These are phyloP conservation scores for Cataglyphis livida DNA, from an alignment of 2,888 invertebrate species.

Conservation along the genomic window DNA sequence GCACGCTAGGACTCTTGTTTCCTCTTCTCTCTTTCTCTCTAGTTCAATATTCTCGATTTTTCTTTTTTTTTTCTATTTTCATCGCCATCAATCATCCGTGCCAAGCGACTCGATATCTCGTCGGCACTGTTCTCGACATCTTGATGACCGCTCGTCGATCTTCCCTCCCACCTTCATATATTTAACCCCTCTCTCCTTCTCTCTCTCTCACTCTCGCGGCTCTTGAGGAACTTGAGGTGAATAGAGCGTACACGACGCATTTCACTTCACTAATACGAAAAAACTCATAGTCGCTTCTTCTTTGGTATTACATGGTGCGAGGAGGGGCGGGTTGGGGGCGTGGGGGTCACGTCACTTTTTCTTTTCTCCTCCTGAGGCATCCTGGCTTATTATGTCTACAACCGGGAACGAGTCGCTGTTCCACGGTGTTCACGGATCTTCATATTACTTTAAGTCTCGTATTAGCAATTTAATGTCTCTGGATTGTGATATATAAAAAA, in stretches of 20 bases:
- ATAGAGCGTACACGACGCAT: slow-evolving; percentile 71
- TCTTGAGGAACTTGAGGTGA: slow-evolving; percentile 76
- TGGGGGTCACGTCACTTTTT: slow-evolving; percentile 52
- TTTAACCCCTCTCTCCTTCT: slow-evolving; percentile 51
- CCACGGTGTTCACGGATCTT: slow-evolving; percentile 56
- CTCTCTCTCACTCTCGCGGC: slow-evolving; percentile 44
- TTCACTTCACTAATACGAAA: slow-evolving; percentile 82
- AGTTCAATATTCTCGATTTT: background rate
- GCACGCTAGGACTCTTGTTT: slow-evolving; percentile 1
- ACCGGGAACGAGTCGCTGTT: slow-evolving; percentile 59
- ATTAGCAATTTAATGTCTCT: slow-evolving; percentile 65
- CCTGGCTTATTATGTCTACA: slow-evolving; percentile 67
- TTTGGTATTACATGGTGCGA: slow-evolving; percentile 83
- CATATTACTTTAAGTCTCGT: slow-evolving; percentile 67
- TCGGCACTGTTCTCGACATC: slow-evolving; percentile 58
- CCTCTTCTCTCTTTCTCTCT: background rate
- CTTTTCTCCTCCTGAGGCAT: slow-evolving; percentile 64
- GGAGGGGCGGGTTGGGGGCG: slow-evolving; percentile 64
- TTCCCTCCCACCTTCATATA: slow-evolving; percentile 53
- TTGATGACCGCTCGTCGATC: slow-evolving; percentile 63
- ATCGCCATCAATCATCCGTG: slow-evolving; percentile 44
- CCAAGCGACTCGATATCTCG: slow-evolving; percentile 63
- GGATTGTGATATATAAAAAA: slow-evolving; percentile 68
- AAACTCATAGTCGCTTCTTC: slow-evolving; percentile 83
- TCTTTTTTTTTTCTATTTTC: background rate